A percentile compares a stretch with the other conserved stretches of the same genome.
Conservation (phyloP, 2,113 vertebrate species). For the Eudyptes chrysolophus region DNA sequence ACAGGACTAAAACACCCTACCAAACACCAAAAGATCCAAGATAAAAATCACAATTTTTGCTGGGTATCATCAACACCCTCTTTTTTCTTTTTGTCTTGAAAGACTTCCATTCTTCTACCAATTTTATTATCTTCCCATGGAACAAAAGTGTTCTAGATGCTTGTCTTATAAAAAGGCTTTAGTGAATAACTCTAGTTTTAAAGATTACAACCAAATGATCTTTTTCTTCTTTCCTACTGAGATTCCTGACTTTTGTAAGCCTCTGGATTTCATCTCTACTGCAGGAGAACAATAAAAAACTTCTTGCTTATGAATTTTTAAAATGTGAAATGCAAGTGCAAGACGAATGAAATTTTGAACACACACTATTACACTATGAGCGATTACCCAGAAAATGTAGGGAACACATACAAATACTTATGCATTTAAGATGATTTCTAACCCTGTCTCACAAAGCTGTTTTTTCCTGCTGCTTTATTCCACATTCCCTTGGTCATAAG, state of each 20-base stretch:
- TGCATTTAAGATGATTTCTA: background rate
- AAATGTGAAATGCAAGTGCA: background rate
- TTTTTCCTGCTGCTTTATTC: background rate
- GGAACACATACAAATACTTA: background rate
- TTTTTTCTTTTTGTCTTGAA: background rate
- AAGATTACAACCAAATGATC: background rate
- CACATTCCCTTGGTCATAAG: background rate
- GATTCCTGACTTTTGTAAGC: background rate
- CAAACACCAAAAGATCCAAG: background rate
- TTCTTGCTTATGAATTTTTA: conserved; percentile 11
- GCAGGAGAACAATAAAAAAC: background rate
- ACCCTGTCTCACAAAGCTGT: background rate
- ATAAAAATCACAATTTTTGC: background rate
- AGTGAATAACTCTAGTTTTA: background rate
- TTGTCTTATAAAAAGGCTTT: background rate
- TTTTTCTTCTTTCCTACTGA: background rate
- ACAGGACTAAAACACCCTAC: background rate
- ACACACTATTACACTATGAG: background rate
- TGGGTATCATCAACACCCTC: background rate
- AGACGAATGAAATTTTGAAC: background rate
- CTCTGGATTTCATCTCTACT: background rate
- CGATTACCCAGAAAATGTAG: background rate
- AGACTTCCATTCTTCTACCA: background rate
- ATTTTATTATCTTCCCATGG: background rate
- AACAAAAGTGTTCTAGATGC: background rate